Conservation (phyloP, 1,140 invertebrate genomes). For the Penaeus indicus region DNA sequence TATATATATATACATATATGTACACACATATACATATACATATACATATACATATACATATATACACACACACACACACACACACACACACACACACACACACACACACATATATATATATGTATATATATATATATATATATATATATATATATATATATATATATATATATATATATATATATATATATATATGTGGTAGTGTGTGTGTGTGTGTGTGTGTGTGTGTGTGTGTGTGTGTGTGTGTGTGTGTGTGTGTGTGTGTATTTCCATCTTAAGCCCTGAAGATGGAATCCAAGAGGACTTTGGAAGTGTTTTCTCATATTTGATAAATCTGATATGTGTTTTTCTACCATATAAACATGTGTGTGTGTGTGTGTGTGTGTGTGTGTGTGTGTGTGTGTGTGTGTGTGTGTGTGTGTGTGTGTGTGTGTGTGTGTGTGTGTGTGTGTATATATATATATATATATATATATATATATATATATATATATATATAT, state of each 20-base stretch:
- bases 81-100: not conserved
- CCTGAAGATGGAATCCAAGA: too few relatives aligned
- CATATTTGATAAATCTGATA: too few relatives aligned
- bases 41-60: not conserved
- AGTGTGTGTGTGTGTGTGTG: too few relatives aligned
- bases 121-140: too few relatives aligned
- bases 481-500: not conserved
- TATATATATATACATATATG: constrained; percentile 1
- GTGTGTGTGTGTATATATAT: not conserved
- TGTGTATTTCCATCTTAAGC: too few relatives aligned
- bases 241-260: not conserved
- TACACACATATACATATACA: not conserved
- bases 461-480: constrained; percentile 17
- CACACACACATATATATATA: not conserved
- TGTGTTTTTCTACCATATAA: too few relatives aligned
- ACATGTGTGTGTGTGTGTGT: constrained; percentile 24
- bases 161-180: too few relatives aligned
- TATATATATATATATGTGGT: too few relatives aligned
- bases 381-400: not conserved
- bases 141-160: too few relatives aligned
- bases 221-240: too few relatives aligned
- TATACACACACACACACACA: not conserved
- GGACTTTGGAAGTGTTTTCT: too few relatives aligned
- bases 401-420: not conserved
- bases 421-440: not conserved